Conservation (phyloP, 1,140 invertebrate genomes). For the Plutomurus gul region DNA sequence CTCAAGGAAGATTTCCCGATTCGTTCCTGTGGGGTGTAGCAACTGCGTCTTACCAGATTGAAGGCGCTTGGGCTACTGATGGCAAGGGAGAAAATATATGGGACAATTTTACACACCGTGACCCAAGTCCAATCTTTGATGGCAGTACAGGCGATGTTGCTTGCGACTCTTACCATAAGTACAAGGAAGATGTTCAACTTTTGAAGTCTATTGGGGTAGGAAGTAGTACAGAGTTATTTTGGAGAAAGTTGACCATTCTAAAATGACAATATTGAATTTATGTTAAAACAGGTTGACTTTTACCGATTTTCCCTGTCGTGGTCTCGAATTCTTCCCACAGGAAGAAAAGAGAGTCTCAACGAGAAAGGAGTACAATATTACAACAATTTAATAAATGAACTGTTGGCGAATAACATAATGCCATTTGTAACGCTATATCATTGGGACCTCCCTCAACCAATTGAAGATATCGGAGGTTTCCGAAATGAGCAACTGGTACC, state of each 20-base stretch:
- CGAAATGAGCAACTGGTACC: conserved; percentile 38
- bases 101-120: conserved; percentile 57
- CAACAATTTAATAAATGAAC: conserved; percentile 52
- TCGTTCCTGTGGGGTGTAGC: conserved; percentile 48
- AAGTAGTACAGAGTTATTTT: no score
- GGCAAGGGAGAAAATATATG: conserved; percentile 59
- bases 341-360: conserved; percentile 52
- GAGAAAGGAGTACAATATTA: conserved; percentile 57
- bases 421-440: conserved; percentile 58
- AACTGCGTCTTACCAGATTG: conserved; percentile 49
- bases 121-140: conserved; percentile 54
- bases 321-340: conserved; percentile 36
- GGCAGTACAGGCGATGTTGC: conserved; percentile 58
- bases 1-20: conserved; percentile 38
- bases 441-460: conserved; percentile 60
- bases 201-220: conserved; percentile 57
- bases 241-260: not conserved
- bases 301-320: conserved; percentile 35
- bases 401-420: conserved; percentile 50
- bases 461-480: conserved; percentile 52
- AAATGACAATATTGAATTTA: not conserved
- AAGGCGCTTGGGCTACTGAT: conserved; percentile 50
- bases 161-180: conserved; percentile 60
- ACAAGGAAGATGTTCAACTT: conserved; percentile 58
- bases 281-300: conserved; percentile 7